A percentile compares a stretch with the other conserved stretches of the same genome.
These are phyloP conservation scores for Muscina levida DNA, from an alignment of 2,888 invertebrate genomes.

Conservation along the genomic window DNA sequence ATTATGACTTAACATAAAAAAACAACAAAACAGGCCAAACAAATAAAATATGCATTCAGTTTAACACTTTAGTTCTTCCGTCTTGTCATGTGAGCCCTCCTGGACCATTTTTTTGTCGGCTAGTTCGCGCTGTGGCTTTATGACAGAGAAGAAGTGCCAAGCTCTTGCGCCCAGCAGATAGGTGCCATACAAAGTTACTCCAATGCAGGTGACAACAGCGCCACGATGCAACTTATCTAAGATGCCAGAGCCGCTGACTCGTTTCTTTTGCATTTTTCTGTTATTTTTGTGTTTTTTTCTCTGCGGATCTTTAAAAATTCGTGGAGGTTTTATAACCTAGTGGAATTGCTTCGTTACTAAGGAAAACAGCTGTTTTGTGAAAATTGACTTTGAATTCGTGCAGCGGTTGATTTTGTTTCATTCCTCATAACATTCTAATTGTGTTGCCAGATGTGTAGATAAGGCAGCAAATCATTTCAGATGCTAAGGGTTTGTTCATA, in stretches of 20 bases:
- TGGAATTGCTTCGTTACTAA: neutral
- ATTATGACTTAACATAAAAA: constrained; percentile 18
- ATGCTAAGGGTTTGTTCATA: too few species aligned
- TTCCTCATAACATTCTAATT: neutral
- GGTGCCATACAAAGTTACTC: constrained; percentile 81
- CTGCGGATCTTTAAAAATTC: too few species aligned
- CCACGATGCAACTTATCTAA: constrained; percentile 82
- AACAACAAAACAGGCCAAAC: constrained; percentile 28
- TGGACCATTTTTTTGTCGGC: constrained; percentile 80
- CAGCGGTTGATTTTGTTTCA: too few species aligned
- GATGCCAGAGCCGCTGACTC: constrained; percentile 74
- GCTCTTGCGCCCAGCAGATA: constrained; percentile 80
- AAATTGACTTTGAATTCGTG: too few species aligned
- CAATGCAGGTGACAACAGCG: constrained; percentile 81
- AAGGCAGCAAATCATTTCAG: too few species aligned
- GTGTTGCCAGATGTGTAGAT: neutral
- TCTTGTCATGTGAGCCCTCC: constrained; percentile 80
- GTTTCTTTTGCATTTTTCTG: constrained; percentile 76
- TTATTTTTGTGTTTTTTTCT: too few species aligned
- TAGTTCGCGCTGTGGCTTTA: constrained; percentile 80
- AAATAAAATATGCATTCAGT: constrained; percentile 21
- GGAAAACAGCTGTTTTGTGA: constrained; percentile 7
- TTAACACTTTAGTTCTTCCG: constrained; percentile 75
- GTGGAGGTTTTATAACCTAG: constrained; percentile 36
- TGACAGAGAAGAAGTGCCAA: constrained; percentile 81